These are phyloP conservation scores for Rhombomys opimus DNA, from an alignment of 2,113 vertebrate species.

Conservation along the genomic window DNA sequence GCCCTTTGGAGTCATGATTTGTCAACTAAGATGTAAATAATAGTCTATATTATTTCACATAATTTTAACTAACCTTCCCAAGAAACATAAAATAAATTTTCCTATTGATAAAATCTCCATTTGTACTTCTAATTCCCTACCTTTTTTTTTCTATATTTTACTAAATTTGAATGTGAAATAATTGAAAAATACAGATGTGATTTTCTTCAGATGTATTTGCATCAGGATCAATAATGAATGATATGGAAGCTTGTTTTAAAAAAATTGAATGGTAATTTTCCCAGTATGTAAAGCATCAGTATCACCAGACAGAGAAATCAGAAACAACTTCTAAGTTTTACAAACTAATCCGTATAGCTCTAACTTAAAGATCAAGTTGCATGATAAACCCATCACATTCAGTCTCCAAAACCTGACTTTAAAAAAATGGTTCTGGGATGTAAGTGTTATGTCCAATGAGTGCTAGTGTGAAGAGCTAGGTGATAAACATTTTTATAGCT, in stretches of 20 bases:
- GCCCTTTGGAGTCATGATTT: not conserved
- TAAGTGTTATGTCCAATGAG: not conserved
- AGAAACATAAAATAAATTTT: conserved; percentile 32
- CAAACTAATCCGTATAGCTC: not conserved
- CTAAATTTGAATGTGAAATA: conserved; percentile 12
- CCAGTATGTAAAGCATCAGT: not conserved
- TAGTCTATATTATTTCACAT: conserved; percentile 3
- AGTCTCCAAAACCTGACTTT: not conserved
- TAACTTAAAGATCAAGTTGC: conserved; percentile 37
- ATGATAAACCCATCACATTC: not conserved
- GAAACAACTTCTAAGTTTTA: conserved; percentile 30
- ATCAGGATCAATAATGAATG: conserved; percentile 34
- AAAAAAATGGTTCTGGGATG: not conserved
- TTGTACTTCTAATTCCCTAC: not conserved
- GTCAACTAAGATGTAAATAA: conserved; percentile 51
- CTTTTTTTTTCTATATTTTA: not conserved
- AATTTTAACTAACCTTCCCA: conserved; percentile 25
- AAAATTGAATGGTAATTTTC: not conserved
- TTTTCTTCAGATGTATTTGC: not conserved
- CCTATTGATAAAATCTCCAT: not conserved
- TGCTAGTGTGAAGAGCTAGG: not conserved
- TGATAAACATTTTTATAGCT: not conserved
- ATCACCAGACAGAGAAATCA: not conserved
- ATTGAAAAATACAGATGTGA: conserved; percentile 24
- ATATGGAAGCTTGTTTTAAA: not conserved